Evolutionary conservation across 2,113 vertebrate genomes (phyloP), one percentile per base, ranked within the genome.

Genomic region (Limnothrissa miodon): DNA sequence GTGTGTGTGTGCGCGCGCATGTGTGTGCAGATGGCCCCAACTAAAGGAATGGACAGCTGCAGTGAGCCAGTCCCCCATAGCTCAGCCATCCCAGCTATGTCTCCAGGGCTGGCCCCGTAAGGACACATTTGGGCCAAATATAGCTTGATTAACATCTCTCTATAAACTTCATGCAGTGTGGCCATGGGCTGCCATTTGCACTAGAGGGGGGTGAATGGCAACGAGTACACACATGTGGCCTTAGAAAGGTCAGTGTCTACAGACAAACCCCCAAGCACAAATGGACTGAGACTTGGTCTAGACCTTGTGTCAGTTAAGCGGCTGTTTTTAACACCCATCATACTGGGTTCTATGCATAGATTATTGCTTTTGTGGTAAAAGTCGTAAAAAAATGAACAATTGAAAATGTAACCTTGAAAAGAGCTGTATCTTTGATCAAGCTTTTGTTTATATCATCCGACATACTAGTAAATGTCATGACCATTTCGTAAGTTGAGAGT

Each of bases 31-130:
- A 56, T 56, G 51, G 74, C 86, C 84, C n/a, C 66, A 78, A 88
- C 86, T 93, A 90, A 94, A 92, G 90, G 92, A 94, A 93, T 89
- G 87, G 90, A 93, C 94, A 95, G 93, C 92, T 94, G 94, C 87
- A 89, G 82, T 74, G 78, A 79, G 78, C 88, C 87, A 83, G 45
- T 74, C 66, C 83, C 85, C 85, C 90, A 29, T 9, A 62, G 59
- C 23, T 62, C n/a, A 62, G 59, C n/a, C 59, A 9, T 7, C 92
- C 90, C 93, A 94, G 89, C 93, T 92, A 94, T 93, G 90, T 91
- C 93, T 92, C 92, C 92, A 92, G 91, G 87, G 90, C 89, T 89
- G 62, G 88, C 82, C 86, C 84, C 82, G 89, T 66, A 88, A 91
- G 87, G 90, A 90, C 86, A 88, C 90, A 87, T 89, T 85, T 39